Conservation (phyloP, 2,113 vertebrate species). For the Actinemys pallida region DNA sequence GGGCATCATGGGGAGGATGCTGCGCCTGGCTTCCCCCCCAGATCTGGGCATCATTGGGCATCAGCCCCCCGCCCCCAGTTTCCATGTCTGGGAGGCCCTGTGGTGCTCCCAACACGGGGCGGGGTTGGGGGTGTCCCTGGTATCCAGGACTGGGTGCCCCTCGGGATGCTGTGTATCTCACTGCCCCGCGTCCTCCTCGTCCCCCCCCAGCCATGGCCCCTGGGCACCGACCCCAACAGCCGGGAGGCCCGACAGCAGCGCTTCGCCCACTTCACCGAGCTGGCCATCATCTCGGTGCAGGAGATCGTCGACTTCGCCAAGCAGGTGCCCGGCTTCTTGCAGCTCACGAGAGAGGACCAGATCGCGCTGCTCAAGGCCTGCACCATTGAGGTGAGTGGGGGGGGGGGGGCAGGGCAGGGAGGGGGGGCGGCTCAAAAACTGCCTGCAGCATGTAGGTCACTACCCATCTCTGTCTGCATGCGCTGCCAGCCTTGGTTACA, state of each 20-base stretch:
- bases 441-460: too few species aligned
- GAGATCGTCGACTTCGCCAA: slow-evolving; percentile 83
- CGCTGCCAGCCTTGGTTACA: too few species aligned
- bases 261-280: slow-evolving; percentile 81
- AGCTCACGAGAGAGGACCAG: slow-evolving; percentile 80
- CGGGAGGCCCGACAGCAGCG: slow-evolving; percentile 81
- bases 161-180: too few species aligned
- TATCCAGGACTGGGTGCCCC: too few species aligned
- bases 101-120: not conserved
- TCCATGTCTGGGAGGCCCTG: not conserved
- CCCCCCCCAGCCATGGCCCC: slow-evolving; percentile 76
- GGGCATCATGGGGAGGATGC: too few species aligned
- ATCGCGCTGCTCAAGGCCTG: slow-evolving; percentile 81
- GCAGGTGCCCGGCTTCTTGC: slow-evolving; percentile 80
- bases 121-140: not conserved
- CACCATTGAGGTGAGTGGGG: slow-evolving; percentile 76
- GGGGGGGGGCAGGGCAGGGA: too few species aligned
- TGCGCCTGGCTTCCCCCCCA: not conserved
- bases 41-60: not conserved
- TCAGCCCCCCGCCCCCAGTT: too few species aligned
- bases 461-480: too few species aligned
- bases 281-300: slow-evolving; percentile 82
- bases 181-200: not conserved
- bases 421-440: too few species aligned
- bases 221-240: slow-evolving; percentile 78